Conservation (phyloP, 2,113 vertebrate genomes). For the Gallinago paraguaiae region DNA sequence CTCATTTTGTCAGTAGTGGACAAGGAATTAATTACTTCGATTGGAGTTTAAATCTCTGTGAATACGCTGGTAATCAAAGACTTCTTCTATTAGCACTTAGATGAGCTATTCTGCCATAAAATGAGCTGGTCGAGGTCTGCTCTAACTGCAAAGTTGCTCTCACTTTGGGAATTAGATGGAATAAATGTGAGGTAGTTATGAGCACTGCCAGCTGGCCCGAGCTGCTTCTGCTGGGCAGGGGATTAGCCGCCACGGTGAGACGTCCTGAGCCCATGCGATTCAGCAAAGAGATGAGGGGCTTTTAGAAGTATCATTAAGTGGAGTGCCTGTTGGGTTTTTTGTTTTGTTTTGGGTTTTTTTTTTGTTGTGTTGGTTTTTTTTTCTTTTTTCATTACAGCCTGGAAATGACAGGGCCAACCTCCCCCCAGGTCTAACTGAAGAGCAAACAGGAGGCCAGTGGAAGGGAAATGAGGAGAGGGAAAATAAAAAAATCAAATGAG, state of each 20-base stretch:
- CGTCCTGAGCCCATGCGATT: background rate
- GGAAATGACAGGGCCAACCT: background rate
- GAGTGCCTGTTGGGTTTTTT: background rate
- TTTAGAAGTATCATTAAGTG: slow-evolving; percentile 13
- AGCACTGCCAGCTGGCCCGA: slow-evolving; percentile 22
- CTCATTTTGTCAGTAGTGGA: slow-evolving; percentile 18
- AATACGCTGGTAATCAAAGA: slow-evolving; percentile 35
- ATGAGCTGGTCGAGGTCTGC: background rate
- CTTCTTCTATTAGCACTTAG: slow-evolving; percentile 19
- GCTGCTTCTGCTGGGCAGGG: background rate
- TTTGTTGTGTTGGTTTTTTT: background rate
- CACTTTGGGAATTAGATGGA: background rate
- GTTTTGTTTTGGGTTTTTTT: too few species aligned
- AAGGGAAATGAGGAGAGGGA: background rate
- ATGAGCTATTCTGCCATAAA: slow-evolving; percentile 40
- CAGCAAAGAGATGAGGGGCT: background rate
- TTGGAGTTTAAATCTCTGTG: slow-evolving; percentile 5
- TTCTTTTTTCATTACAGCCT: background rate
- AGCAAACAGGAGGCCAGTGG: background rate
- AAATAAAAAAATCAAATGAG: background rate
- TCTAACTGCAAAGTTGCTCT: slow-evolving; percentile 25
- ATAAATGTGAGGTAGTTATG: background rate
- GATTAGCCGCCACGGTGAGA: background rate
- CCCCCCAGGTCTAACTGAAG: background rate
- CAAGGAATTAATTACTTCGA: slow-evolving; percentile 53